These are phyloP conservation scores for Pseudoips prasinana DNA, from an alignment of 2,888 invertebrate species.

Conservation along the genomic window DNA sequence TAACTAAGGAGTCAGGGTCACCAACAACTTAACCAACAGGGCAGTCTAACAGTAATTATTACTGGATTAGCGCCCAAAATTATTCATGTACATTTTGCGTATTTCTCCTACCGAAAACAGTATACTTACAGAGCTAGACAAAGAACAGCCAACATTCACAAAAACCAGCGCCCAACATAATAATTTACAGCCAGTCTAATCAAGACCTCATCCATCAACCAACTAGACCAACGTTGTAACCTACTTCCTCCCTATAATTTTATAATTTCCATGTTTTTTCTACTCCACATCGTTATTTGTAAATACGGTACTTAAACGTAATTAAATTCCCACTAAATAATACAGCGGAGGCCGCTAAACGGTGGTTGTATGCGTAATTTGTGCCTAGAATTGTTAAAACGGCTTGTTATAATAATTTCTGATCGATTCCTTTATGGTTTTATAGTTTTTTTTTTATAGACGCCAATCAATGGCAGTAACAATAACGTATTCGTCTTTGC, in stretches of 20 bases:
- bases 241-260: conserved; percentile 42
- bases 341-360: conserved; percentile 42
- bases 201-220: conserved; percentile 16
- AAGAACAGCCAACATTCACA: too few species aligned
- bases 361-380: conserved; percentile 41
- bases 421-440: conserved; percentile 26
- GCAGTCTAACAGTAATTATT: too few species aligned
- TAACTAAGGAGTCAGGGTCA: too few species aligned
- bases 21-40: too few species aligned
- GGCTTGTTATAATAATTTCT: conserved; percentile 45
- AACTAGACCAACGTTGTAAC: conserved; percentile 20
- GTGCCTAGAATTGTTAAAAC: conserved; percentile 40
- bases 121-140: too few species aligned
- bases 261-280: conserved; percentile 39
- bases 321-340: conserved; percentile 57
- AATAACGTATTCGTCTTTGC: conserved; percentile 15
- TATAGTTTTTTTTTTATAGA: conserved; percentile 22
- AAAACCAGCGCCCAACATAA: conserved; percentile 2
- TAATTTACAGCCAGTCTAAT: conserved; percentile 3
- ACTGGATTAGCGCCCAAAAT: too few species aligned
- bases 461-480: conserved; percentile 28
- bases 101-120: too few species aligned
- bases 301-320: conserved; percentile 50
- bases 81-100: too few species aligned
- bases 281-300: conserved; percentile 47